These are phyloP conservation scores for Apodemia mormo DNA, from an alignment of 2,888 invertebrate species.

Conservation along the genomic window DNA sequence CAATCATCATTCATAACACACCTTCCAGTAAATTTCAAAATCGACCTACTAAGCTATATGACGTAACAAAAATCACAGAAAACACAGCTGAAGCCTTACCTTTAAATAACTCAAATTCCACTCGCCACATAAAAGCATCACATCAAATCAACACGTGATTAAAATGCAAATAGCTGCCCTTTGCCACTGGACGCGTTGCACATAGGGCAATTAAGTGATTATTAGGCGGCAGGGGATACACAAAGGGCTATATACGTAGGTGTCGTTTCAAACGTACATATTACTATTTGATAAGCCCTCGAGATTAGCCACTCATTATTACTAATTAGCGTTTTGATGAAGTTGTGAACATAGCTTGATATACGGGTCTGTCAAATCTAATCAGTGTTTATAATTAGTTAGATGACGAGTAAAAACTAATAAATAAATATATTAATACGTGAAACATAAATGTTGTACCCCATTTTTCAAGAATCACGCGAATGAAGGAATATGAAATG, in stretches of 20 bases:
- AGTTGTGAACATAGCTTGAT: conserved; percentile 1
- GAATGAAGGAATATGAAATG: no score
- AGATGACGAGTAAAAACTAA: background rate
- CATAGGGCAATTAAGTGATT: conserved; percentile 64
- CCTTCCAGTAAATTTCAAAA: no score
- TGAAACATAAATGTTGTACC: no score
- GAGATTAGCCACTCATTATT: conserved; percentile 10
- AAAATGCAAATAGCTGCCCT: conserved; percentile 71
- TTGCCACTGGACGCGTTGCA: conserved; percentile 48
- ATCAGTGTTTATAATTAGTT: background rate
- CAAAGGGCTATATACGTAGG: conserved; percentile 32
- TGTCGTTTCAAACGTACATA: conserved; percentile 9
- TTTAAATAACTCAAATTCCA: conserved; percentile 37
- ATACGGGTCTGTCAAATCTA: conserved; percentile 5
- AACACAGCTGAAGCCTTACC: no score
- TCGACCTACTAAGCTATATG: no score
- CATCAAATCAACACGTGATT: conserved; percentile 72
- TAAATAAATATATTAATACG: background rate
- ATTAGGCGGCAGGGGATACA: conserved; percentile 45
- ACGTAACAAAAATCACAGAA: no score
- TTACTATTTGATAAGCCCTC: conserved; percentile 9
- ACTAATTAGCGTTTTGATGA: conserved; percentile 4
- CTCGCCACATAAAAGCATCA: conserved; percentile 45
- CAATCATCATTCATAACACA: no score
- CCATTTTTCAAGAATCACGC: no score